Conservation (phyloP, 2,113 vertebrate species). For the Psittacara wagleri region DNA sequence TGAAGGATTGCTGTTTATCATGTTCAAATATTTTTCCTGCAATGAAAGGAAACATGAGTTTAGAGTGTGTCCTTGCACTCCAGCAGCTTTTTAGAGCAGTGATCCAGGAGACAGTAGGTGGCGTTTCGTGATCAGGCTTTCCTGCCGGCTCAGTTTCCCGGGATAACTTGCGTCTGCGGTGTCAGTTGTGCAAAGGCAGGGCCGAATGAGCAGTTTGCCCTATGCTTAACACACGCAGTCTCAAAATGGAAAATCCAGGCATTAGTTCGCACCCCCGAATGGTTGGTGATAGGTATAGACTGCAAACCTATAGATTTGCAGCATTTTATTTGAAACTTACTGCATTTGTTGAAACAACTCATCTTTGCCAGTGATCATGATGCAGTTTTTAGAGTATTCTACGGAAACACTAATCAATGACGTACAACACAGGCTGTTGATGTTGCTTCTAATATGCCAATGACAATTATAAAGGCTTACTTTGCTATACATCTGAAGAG, state of each 20-base stretch:
- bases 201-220: neutral
- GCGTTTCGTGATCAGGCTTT: conserved; percentile 9
- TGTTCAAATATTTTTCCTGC: neutral
- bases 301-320: neutral
- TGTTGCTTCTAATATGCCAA: neutral
- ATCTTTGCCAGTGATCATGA: neutral
- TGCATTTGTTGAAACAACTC: neutral
- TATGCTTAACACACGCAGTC: fast-evolving
- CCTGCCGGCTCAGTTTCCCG: fast-evolving
- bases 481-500: neutral
- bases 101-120: conserved; percentile 21
- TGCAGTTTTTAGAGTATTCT: neutral
- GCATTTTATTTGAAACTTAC: neutral
- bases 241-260: neutral
- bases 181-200: neutral
- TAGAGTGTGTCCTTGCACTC: neutral
- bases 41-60: neutral
- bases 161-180: neutral
- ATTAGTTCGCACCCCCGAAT: fast-evolving
- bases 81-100: neutral
- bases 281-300: neutral
- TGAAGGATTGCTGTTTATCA: neutral
- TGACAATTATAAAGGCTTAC: neutral
- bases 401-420: neutral
- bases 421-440: neutral